These are phyloP conservation scores for Dorcus hopei DNA, from an alignment of 2,888 invertebrate genomes.

Conservation along the genomic window DNA sequence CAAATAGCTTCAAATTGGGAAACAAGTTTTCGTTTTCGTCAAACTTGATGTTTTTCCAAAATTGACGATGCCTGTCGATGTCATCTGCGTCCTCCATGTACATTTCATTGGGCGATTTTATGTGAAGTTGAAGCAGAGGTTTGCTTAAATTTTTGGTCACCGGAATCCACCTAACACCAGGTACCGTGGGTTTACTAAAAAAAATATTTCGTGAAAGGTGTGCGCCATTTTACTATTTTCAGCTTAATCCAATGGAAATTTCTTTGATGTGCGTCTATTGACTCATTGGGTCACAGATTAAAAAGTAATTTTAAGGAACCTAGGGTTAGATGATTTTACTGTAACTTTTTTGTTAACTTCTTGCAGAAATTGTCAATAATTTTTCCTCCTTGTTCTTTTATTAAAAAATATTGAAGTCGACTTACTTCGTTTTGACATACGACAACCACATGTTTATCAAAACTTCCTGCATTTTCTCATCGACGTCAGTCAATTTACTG, in stretches of 20 bases:
- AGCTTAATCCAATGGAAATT: too few species aligned
- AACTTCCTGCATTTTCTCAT: constrained; percentile 5
- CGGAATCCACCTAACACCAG: constrained; percentile 6
- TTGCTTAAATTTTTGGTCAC: constrained; percentile 4
- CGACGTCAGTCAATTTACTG: not conserved
- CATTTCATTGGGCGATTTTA: constrained; percentile 8
- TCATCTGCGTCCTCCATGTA: constrained; percentile 10
- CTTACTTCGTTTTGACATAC: constrained; percentile 2
- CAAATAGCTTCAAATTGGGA: not conserved
- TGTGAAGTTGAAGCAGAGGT: constrained; percentile 10
- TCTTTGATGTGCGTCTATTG: too few species aligned
- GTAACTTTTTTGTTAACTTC: too few species aligned
- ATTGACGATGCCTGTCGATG: constrained; percentile 8
- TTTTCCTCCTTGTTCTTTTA: too few species aligned
- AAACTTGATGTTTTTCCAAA: constrained; percentile 11
- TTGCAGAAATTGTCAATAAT: too few species aligned
- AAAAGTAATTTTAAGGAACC: too few species aligned
- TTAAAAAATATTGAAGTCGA: not conserved
- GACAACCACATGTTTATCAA: constrained; percentile 5
- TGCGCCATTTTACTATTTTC: not conserved
- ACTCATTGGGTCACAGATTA: too few species aligned
- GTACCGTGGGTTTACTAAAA: constrained; percentile 8
- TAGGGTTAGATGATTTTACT: too few species aligned
- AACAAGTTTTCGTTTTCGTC: constrained; percentile 14
- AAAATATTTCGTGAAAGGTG: not conserved